Base-by-base conservation (phyloP, 2,888 invertebrate genomes). In the Pasiphila rectangulata region DNA sequence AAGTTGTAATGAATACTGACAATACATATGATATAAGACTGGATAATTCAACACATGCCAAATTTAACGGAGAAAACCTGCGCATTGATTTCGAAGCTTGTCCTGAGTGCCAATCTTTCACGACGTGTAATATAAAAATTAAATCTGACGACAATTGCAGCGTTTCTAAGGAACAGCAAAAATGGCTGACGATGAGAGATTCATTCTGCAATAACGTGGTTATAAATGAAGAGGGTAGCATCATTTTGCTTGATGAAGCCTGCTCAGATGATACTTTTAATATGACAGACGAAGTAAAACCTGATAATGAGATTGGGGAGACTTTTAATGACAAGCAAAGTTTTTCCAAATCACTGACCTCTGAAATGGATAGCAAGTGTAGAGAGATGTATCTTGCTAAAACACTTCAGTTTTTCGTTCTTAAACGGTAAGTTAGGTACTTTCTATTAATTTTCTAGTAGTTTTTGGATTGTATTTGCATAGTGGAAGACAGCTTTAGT, bases 171-270 rank as follows among this genome's bases (percentile, higher is more conserved):
- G 21, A 64, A 6, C 69, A 76, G 23, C 64, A 69, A 38, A 54
- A 57, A 41, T 88, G 85, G 87, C 53, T 85, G n/a, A 71, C 58
- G 50, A 70, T 86, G 72, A 77, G 68, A 47, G 87, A 88, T 64
- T 85, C 86, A 0, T 83, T 78, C 59, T 59, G 62, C 16, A 82
- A 81, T 51, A 70, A 65, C 30, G 58, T 88, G 20, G 27, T 63
- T 6, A 78, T 87, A 0, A 74, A 82, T 40, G 69, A 78, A 41
- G 87, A 86, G 57, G 87, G 87, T 12, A 63, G 58, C 47, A 79
- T 85, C 32, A 67, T 13, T 44, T 34, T 74, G 10, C 17, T 64
- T 3, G 72, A 78, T 1, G 72, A 76, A n/a, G 13, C 53, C 1
- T 56, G 53, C 56, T 67, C 60, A 1, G 57, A 67, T 9, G 69